Evolutionary conservation across 1,140 invertebrate genomes (phyloP), one percentile per base, ranked within the genome.

Genomic region (Pogonognathellus flavescens): DNA sequence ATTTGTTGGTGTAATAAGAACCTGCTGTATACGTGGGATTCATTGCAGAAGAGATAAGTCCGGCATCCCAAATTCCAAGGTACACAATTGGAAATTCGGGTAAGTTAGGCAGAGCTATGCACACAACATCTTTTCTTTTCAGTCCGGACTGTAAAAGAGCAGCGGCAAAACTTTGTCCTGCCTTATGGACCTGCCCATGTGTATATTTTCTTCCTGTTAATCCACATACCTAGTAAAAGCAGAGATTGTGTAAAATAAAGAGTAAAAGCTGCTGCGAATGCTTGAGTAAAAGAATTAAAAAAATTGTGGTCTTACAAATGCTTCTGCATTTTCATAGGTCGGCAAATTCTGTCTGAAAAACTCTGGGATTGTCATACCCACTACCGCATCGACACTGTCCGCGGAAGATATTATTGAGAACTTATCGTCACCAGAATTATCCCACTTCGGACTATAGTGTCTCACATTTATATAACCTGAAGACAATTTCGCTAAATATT

Each of bases 1-100:
- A 31, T 5, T 76, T 50, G n/a, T n/a, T n/a, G n/a, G n/a, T n/a
- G n/a, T n/a, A 22, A 16, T 25, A 7, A 10, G 22, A 0, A 80
- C 72, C 72, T 6, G 72, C 10, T n/a, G 41, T 52, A 3, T 50
- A 80, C 2, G 49, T 52, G 10, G 72, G 41, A 80, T 86, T 66
- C 18, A 57, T 16, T 31, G 50, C 20, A 0, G 53, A 66, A 6
- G 62, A 25, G 25, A 66, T 66, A 0, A 94, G 31, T 49, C 80
- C 82, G 5, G 76, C 82, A 4, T 76, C 82, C 59, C 66, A 80
- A 52, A 72, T 60, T 20, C 66, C 87, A 9, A 85, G 22, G 14
- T 52, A 25, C 14, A 76, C 81, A 18, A 83, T 76, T 11, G 84
- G 57, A 80, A 59, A 87, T 80, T 87, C 83, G 6, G 86, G 83